These are phyloP conservation scores for Polypedilum pembai DNA, from an alignment of 1,140 invertebrate genomes.

Conservation along the genomic window DNA sequence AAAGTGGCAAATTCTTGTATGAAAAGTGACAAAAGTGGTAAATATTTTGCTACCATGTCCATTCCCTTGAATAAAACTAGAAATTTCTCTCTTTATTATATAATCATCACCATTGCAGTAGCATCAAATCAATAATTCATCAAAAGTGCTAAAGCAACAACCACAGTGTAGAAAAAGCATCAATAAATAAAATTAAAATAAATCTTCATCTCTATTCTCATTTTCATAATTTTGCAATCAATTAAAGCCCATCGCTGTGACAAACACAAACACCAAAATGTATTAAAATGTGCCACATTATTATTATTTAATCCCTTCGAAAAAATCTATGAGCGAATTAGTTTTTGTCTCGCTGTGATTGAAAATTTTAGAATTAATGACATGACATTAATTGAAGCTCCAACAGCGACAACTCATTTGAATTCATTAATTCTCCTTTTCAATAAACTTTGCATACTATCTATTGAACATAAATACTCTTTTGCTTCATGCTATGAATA, in stretches of 20 bases:
- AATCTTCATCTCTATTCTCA: not conserved
- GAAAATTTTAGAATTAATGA: not conserved
- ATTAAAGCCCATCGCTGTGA: not conserved
- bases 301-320: not conserved
- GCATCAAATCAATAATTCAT: too few relatives aligned
- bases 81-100: too few relatives aligned
- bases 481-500: too few relatives aligned
- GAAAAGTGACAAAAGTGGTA: too few relatives aligned
- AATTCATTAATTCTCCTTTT: not conserved
- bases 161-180: too few relatives aligned
- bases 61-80: too few relatives aligned
- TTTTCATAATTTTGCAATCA: not conserved
- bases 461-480: too few relatives aligned
- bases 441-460: not conserved
- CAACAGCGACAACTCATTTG: not conserved
- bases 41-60: too few relatives aligned
- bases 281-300: conserved; percentile 17
- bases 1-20: too few relatives aligned
- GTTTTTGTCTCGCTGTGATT: not conserved
- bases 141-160: too few relatives aligned
- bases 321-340: conserved; percentile 1
- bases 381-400: conserved; percentile 15
- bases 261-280: not conserved
- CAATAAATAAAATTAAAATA: too few relatives aligned
- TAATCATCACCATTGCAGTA: too few relatives aligned